phyloP scores from a whole-genome alignment of 2,113 vertebrate species.

The Lampris megalopsis region DNA sequence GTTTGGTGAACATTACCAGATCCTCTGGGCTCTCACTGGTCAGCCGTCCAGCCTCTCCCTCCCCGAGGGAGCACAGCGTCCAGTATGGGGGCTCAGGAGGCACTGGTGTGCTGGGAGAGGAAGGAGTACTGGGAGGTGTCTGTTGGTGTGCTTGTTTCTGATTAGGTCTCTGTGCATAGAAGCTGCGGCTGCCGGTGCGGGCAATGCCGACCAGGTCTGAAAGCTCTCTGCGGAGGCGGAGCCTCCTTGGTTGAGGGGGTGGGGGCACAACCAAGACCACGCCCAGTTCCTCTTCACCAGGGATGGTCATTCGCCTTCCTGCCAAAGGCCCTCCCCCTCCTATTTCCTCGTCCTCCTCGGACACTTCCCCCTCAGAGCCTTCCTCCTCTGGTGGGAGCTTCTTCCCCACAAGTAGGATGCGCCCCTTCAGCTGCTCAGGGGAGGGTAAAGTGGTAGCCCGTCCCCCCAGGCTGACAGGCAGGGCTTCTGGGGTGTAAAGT shows the following conservation, averaged over 20 bases:
- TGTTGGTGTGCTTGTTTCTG: constrained; percentile 80
- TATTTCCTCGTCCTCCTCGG: constrained; percentile 95
- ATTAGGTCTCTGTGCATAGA: constrained; percentile 79
- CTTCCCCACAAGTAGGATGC: constrained; percentile 92
- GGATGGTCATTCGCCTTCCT: constrained; percentile 83
- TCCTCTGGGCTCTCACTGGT: constrained; percentile 94
- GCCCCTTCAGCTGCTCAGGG: constrained; percentile 92
- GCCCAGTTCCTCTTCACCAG: constrained; percentile 83
- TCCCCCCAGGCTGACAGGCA: constrained; percentile 81
- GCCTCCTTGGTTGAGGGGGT: constrained; percentile 85
- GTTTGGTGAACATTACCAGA: constrained; percentile 96
- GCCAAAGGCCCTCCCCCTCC: constrained; percentile 85
- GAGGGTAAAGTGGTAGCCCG: constrained; percentile 86
- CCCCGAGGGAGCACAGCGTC: constrained; percentile 94
- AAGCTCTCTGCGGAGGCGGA: constrained; percentile 90
- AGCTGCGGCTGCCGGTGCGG: constrained; percentile 85
- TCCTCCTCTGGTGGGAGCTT: constrained; percentile 86
- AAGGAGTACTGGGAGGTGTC: constrained; percentile 88
- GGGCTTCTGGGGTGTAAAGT: constrained; percentile 87
- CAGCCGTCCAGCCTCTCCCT: constrained; percentile 92
- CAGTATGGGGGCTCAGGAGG: constrained; percentile 79
- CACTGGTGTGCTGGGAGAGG: constrained; percentile 77
- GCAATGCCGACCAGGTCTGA: constrained; percentile 91
- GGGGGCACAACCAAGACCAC: constrained; percentile 84
- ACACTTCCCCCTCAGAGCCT: constrained; percentile 91